Conservation (phyloP, 2,888 invertebrate genomes). For the Rutpela maculata region DNA sequence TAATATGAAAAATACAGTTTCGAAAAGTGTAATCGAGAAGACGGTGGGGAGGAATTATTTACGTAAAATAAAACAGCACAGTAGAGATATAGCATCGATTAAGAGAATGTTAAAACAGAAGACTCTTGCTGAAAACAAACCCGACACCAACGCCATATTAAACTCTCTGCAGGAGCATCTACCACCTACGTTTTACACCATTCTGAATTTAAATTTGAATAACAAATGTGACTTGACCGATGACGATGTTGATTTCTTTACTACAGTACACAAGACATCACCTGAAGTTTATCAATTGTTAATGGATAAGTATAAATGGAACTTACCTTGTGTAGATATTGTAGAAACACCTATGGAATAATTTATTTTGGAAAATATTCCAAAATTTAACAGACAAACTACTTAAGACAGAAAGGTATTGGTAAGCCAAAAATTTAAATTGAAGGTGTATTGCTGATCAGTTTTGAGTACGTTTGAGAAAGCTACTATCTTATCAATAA, state of each 20-base stretch:
- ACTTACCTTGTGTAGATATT: slow-evolving; percentile 65
- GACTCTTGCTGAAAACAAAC: slow-evolving; percentile 51
- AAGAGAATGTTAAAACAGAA: slow-evolving; percentile 65
- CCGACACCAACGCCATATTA: slow-evolving; percentile 60
- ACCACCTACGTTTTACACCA: slow-evolving; percentile 65
- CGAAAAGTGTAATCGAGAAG: slow-evolving; percentile 41
- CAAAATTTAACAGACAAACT: slow-evolving; percentile 3
- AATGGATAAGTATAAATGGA: slow-evolving; percentile 68
- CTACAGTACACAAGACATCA: slow-evolving; percentile 66
- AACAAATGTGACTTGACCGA: slow-evolving; percentile 63
- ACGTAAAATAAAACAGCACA: slow-evolving; percentile 67
- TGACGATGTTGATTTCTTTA: slow-evolving; percentile 68
- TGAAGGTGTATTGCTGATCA: neutral
- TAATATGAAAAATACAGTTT: slow-evolving; percentile 30
- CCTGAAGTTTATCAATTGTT: slow-evolving; percentile 68
- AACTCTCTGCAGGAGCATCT: slow-evolving; percentile 63
- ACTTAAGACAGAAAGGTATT: neutral
- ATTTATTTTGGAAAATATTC: slow-evolving; percentile 5
- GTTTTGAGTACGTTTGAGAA: neutral
- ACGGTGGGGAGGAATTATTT: slow-evolving; percentile 62
- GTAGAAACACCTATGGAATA: slow-evolving; percentile 50
- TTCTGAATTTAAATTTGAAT: slow-evolving; percentile 65
- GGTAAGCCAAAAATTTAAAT: no score
- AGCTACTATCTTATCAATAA: neutral
- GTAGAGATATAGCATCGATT: slow-evolving; percentile 68